Conservation (phyloP, 2,113 vertebrate genomes). For the Silurus glanis region DNA sequence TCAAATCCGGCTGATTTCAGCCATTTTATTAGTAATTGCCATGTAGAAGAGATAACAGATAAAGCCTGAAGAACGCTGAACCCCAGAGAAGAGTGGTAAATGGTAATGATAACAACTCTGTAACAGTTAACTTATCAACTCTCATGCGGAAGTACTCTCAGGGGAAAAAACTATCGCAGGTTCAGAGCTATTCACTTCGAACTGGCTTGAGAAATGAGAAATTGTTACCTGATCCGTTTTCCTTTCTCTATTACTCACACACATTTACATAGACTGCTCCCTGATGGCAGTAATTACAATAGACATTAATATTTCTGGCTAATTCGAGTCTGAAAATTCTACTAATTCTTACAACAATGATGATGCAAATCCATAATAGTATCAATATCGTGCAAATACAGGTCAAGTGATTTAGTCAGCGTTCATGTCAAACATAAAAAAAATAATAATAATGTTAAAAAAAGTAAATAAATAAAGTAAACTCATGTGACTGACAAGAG, state of each 20-base stretch:
- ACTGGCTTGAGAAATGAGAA: slow-evolving; percentile 8
- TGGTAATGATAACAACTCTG: neutral
- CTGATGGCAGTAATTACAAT: neutral
- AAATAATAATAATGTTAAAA: neutral
- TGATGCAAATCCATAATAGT: neutral
- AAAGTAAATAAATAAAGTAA: neutral
- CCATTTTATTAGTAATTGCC: neutral
- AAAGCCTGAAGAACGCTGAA: neutral
- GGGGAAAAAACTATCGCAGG: neutral
- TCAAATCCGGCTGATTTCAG: neutral
- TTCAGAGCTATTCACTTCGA: neutral
- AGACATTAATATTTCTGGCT: neutral
- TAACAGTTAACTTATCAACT: neutral
- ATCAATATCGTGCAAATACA: neutral
- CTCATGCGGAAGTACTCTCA: neutral
- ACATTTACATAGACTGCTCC: neutral
- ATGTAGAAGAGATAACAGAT: neutral
- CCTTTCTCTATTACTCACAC: neutral
- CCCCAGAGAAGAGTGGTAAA: neutral
- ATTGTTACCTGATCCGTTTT: neutral
- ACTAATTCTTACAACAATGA: neutral
- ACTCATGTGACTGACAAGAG: neutral
- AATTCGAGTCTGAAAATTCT: neutral
- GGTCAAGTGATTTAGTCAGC: neutral
- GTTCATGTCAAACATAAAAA: neutral